Conservation (phyloP, 2,797 vertebrate genomes). For the Carcharodon carcharias region DNA sequence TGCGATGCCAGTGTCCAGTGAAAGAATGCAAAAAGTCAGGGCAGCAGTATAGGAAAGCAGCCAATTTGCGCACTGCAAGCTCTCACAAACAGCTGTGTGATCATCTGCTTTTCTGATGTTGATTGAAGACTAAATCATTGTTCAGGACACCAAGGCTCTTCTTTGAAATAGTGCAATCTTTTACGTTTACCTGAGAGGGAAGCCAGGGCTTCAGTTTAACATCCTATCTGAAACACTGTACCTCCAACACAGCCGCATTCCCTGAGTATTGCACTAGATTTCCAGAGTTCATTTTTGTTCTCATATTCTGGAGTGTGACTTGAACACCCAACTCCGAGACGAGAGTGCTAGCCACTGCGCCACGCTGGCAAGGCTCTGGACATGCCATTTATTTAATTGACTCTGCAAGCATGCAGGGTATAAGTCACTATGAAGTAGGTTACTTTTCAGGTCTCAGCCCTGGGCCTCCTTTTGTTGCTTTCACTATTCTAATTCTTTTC, state of each 20-base stretch:
- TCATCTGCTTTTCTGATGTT: too few species aligned
- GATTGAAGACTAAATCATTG: too few species aligned
- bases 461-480: not conserved
- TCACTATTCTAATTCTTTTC: not conserved
- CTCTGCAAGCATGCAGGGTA: too few species aligned
- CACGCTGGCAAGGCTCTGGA: not conserved
- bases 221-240: not conserved
- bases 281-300: not conserved
- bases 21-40: too few species aligned
- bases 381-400: not conserved
- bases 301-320: not conserved
- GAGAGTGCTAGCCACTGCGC: not conserved
- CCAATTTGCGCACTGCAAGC: too few species aligned
- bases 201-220: not conserved
- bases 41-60: too few species aligned
- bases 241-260: not conserved
- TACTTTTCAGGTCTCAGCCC: not conserved
- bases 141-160: too few species aligned
- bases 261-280: not conserved
- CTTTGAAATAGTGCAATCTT: too few species aligned
- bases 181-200: not conserved
- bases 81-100: too few species aligned
- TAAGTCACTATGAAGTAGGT: too few species aligned
- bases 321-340: not conserved
- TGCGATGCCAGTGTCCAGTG: too few species aligned